These are phyloP conservation scores for Archips crataeganus DNA, from an alignment of 2,888 invertebrate genomes.

Conservation along the genomic window DNA sequence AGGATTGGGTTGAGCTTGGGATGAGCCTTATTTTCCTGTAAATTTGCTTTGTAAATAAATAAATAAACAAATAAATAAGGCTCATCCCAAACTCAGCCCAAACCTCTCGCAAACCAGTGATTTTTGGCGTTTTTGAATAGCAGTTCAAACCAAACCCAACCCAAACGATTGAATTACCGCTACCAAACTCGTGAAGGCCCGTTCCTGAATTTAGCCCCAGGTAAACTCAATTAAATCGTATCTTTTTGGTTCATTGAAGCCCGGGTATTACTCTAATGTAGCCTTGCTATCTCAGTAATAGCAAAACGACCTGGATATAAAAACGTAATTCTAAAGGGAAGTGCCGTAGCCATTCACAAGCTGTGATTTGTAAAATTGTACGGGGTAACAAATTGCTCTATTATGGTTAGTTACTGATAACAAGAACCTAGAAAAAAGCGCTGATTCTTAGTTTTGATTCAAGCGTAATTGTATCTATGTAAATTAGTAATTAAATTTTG, in stretches of 20 bases:
- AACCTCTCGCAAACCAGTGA: too few relatives aligned
- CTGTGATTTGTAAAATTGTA: conserved; percentile 39
- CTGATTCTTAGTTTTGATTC: neutral
- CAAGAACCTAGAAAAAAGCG: conserved; percentile 8
- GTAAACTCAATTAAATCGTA: neutral
- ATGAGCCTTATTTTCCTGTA: too few relatives aligned
- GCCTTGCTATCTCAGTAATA: neutral
- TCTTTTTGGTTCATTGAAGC: neutral
- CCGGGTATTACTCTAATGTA: neutral
- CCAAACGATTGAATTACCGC: too few relatives aligned
- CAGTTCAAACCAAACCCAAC: too few relatives aligned
- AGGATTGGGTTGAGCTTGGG: too few relatives aligned
- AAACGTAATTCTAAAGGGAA: conserved; percentile 15
- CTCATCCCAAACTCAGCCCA: too few relatives aligned
- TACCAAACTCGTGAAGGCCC: too few relatives aligned
- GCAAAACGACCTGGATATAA: neutral
- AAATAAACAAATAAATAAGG: too few relatives aligned
- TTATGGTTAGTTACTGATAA: conserved; percentile 27
- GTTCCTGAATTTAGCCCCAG: neutral
- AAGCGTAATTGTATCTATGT: neutral
- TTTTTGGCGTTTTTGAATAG: too few relatives aligned
- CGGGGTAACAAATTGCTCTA: conserved; percentile 45
- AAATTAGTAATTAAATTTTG: too few relatives aligned
- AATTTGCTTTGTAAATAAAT: too few relatives aligned
- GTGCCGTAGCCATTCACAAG: conserved; percentile 8